Conservation (phyloP, 2,797 vertebrate species). For the Pseudotriccus pelzelni region DNA sequence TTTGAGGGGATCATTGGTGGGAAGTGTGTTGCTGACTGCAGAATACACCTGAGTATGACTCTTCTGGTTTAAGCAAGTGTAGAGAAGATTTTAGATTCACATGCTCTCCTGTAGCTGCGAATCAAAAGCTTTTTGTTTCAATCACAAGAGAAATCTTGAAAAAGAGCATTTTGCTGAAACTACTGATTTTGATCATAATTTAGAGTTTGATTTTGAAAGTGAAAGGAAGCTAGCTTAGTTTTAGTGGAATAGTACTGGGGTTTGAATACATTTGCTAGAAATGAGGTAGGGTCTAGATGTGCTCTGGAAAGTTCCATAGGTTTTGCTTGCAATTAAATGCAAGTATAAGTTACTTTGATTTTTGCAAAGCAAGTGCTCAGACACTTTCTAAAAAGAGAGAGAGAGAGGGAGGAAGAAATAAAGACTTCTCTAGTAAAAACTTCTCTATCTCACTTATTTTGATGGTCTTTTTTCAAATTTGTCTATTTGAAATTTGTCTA, state of each 20-base stretch:
- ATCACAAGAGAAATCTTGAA: neutral
- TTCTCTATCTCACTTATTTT: neutral
- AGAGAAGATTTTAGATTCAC: neutral
- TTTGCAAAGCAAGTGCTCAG: neutral
- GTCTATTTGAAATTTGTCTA: too few species aligned
- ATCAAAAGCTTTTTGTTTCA: neutral
- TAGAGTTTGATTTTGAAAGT: neutral
- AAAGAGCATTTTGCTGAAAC: neutral
- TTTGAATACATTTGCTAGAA: neutral
- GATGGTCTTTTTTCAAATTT: neutral
- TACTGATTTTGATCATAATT: neutral
- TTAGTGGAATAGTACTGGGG: neutral
- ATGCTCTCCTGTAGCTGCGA: neutral
- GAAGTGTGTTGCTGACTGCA: neutral
- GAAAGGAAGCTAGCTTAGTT: neutral
- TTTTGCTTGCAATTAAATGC: neutral
- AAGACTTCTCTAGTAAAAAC: neutral
- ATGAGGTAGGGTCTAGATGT: neutral
- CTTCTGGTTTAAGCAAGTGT: neutral
- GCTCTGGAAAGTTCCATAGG: neutral
- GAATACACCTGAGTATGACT: neutral
- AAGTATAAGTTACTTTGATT: neutral
- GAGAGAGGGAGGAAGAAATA: neutral
- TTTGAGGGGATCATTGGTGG: too few species aligned
- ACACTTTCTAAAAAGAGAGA: neutral